Conservation (phyloP, 2,113 vertebrate genomes). For the Hirundichthys speculiger region DNA sequence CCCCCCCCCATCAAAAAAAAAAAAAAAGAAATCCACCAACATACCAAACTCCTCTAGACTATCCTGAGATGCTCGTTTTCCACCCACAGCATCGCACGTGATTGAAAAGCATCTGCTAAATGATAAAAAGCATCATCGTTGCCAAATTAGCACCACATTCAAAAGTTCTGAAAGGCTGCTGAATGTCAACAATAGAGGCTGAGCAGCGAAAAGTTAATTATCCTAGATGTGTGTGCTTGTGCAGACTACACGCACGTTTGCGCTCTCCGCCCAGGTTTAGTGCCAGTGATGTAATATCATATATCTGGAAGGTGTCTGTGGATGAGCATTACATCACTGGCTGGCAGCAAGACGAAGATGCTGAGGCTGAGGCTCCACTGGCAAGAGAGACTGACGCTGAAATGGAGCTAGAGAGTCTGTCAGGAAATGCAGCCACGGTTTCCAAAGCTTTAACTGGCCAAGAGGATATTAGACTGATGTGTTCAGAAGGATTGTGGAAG, state of each 20-base stretch:
- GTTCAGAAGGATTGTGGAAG: no score
- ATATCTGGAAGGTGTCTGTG: slow-evolving; percentile 57
- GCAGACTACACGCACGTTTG: slow-evolving; percentile 34
- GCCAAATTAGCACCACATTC: slow-evolving; percentile 80
- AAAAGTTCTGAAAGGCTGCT: slow-evolving; percentile 76
- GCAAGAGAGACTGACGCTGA: slow-evolving; percentile 26
- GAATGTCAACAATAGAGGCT: slow-evolving; percentile 75
- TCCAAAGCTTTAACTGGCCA: not conserved
- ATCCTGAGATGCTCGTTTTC: slow-evolving; percentile 56
- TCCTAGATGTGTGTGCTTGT: slow-evolving; percentile 54
- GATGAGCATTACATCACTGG: slow-evolving; percentile 75
- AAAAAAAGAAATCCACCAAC: slow-evolving; percentile 53
- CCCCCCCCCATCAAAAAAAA: no score
- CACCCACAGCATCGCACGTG: slow-evolving; percentile 51
- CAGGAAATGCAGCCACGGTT: not conserved
- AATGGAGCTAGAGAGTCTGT: not conserved
- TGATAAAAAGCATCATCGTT: slow-evolving; percentile 69
- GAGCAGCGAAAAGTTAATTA: slow-evolving; percentile 78
- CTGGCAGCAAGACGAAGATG: slow-evolving; percentile 49
- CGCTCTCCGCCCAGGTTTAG: slow-evolving; percentile 47
- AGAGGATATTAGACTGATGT: not conserved
- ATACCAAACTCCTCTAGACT: slow-evolving; percentile 66
- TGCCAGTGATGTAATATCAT: slow-evolving; percentile 73
- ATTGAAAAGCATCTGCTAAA: slow-evolving; percentile 76
- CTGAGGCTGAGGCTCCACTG: slow-evolving; percentile 30